Conservation (phyloP, 2,888 invertebrate genomes). For the Mythimna albipuncta region DNA sequence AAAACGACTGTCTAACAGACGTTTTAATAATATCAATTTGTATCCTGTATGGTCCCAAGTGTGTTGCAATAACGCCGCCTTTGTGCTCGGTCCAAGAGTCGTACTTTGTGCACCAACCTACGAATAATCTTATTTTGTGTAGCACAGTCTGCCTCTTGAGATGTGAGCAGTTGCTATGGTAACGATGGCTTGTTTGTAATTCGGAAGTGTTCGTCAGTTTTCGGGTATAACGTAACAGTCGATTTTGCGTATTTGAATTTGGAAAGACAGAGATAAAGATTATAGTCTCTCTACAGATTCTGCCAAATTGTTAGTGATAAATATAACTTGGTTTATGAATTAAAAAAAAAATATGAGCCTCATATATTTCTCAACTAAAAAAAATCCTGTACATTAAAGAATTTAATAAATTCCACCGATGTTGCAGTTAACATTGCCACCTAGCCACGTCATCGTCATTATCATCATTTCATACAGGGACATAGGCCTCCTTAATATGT, state of each 20-base stretch:
- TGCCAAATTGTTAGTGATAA: too few species aligned
- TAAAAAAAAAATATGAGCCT: too few species aligned
- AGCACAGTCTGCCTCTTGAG: slow-evolving; percentile 52
- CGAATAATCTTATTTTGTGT: slow-evolving; percentile 75
- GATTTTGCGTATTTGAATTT: background rate
- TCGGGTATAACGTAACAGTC: slow-evolving; percentile 12
- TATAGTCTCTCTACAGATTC: too few species aligned
- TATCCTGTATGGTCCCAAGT: slow-evolving; percentile 42
- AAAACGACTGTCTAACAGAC: slow-evolving; percentile 39
- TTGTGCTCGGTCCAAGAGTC: slow-evolving; percentile 67
- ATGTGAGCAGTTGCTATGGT: slow-evolving; percentile 43
- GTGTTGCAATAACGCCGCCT: slow-evolving; percentile 58
- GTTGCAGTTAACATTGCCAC: too few species aligned
- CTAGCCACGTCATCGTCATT: too few species aligned
- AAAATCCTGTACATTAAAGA: too few species aligned
- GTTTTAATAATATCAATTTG: slow-evolving; percentile 64
- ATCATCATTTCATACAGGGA: too few species aligned
- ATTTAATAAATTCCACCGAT: too few species aligned
- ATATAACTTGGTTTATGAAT: too few species aligned
- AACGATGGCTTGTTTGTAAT: slow-evolving; percentile 26
- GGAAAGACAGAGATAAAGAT: background rate
- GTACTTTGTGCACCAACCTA: slow-evolving; percentile 66
- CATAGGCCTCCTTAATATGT: too few species aligned
- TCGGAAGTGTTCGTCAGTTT: slow-evolving; percentile 16
- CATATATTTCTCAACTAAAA: too few species aligned